phyloP scores from a whole-genome alignment of 1,140 invertebrate species.

The Sinonovacula constricta region DNA sequence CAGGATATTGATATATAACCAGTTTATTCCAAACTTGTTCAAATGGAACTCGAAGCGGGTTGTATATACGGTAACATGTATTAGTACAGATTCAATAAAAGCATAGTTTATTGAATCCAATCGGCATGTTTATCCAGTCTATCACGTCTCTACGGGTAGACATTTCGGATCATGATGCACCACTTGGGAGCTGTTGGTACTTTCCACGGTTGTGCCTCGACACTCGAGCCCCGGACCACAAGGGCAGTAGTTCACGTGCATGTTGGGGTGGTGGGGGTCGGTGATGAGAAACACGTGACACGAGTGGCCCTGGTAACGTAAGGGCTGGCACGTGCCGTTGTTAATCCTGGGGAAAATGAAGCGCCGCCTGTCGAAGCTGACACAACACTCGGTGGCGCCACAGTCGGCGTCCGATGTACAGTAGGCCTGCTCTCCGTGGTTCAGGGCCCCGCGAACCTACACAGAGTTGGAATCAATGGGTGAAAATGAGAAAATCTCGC shows the following conservation, averaged over 20 bases:
- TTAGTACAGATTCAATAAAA: neutral
- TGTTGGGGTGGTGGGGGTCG: slow-evolving; percentile 20
- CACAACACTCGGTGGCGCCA: slow-evolving; percentile 38
- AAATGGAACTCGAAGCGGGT: neutral
- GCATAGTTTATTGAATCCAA: neutral
- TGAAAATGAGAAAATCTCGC: no score
- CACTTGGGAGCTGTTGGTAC: slow-evolving; percentile 3
- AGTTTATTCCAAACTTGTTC: neutral
- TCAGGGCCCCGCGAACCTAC: no score
- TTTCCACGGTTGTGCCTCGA: slow-evolving; percentile 35
- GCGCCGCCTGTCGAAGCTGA: slow-evolving; percentile 16
- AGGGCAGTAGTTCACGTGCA: slow-evolving; percentile 46
- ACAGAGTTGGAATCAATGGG: no score
- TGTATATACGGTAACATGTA: neutral
- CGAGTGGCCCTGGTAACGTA: slow-evolving; percentile 38
- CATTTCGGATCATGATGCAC: slow-evolving; percentile 48
- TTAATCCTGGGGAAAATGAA: slow-evolving; percentile 19
- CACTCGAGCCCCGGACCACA: slow-evolving; percentile 44
- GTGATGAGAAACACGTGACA: slow-evolving; percentile 40
- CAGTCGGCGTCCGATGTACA: slow-evolving; percentile 45
- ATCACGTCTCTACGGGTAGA: slow-evolving; percentile 9
- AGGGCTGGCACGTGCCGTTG: slow-evolving; percentile 29
- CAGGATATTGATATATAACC: neutral
- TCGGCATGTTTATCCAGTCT: no score
- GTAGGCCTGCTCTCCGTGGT: slow-evolving; percentile 21